Evolutionary conservation across 2,888 invertebrate species (phyloP).

Genomic region (Pandemis corylana): DNA sequence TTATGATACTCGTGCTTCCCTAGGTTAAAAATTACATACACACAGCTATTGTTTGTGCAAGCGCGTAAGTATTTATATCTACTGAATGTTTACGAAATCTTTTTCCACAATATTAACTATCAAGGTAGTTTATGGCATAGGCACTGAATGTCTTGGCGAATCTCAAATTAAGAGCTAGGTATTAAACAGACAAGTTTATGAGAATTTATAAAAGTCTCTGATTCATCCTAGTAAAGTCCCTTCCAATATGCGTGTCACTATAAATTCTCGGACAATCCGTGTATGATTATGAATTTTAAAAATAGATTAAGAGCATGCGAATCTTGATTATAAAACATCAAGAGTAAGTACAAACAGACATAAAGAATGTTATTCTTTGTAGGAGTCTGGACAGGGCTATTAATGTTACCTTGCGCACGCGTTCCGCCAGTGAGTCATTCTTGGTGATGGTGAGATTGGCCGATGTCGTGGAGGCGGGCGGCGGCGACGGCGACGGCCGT

Average conservation of each 20-base stretch:
- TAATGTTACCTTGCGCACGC: conserved; percentile 86
- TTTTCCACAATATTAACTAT: not conserved
- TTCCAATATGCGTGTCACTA: conserved; percentile 10
- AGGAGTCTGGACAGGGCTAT: conserved; percentile 30
- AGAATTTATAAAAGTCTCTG: conserved; percentile 24
- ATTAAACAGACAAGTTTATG: conserved; percentile 20
- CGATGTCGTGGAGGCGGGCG: conserved; percentile 70
- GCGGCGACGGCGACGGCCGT: conserved; percentile 82
- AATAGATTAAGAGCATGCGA: conserved; percentile 24
- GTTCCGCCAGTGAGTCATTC: conserved; percentile 88
- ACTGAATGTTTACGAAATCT: not conserved
- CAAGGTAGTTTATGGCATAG: not conserved
- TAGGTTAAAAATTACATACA: conserved; percentile 44
- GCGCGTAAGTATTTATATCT: not conserved
- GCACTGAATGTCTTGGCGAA: conserved; percentile 6
- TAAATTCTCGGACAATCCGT: conserved; percentile 15
- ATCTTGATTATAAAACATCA: conserved; percentile 34
- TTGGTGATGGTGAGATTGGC: conserved; percentile 86
- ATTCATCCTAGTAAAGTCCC: conserved; percentile 14
- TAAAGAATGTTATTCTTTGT: conserved; percentile 35
- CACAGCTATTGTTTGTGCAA: not conserved
- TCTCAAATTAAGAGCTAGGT: not conserved
- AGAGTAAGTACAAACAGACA: conserved; percentile 31
- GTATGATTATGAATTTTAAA: conserved; percentile 17
- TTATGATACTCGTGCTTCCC: not conserved